phyloP scores from a whole-genome alignment of 2,797 vertebrate species.

The Pterois miles region DNA sequence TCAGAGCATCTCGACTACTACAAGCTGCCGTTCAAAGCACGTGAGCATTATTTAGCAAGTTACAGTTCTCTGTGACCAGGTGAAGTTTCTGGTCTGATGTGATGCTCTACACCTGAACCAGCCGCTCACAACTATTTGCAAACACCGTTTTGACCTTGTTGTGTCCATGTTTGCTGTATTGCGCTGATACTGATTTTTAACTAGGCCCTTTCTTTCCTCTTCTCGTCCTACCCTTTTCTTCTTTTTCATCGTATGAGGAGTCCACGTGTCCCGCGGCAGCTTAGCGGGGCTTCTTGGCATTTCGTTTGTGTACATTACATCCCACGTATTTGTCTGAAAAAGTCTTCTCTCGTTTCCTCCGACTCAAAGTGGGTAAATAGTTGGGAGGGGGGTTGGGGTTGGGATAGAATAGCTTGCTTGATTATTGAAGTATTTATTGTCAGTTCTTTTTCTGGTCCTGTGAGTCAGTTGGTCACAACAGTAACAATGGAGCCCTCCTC shows the following conservation, averaged over 20 bases:
- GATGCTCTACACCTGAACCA: background rate
- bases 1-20: background rate
- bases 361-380: slow-evolving; percentile 59
- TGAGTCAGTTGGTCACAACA: slow-evolving; percentile 77
- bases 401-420: slow-evolving; percentile 74
- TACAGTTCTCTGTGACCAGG: background rate
- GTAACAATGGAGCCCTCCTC: slow-evolving; percentile 70
- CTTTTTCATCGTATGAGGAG: background rate
- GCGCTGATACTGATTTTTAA: slow-evolving; percentile 54
- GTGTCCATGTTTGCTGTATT: slow-evolving; percentile 69
- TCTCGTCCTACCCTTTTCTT: background rate
- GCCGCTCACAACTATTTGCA: slow-evolving; percentile 34
- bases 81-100: background rate
- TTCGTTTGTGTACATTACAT: slow-evolving; percentile 47
- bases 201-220: slow-evolving; percentile 15
- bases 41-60: slow-evolving; percentile 5
- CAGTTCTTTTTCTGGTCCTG: slow-evolving; percentile 14
- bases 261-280: slow-evolving; percentile 19
- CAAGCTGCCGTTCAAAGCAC: slow-evolving; percentile 13
- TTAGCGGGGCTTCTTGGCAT: slow-evolving; percentile 28
- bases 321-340: slow-evolving; percentile 35
- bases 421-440: slow-evolving; percentile 73
- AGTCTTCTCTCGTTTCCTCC: slow-evolving; percentile 20
- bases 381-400: slow-evolving; percentile 35
- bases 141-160: slow-evolving; percentile 37